A percentile compares a stretch with the other conserved stretches of the same genome.
These are phyloP conservation scores for Megastigmus dorsalis DNA, from an alignment of 2,888 invertebrate genomes.

Conservation along the genomic window DNA sequence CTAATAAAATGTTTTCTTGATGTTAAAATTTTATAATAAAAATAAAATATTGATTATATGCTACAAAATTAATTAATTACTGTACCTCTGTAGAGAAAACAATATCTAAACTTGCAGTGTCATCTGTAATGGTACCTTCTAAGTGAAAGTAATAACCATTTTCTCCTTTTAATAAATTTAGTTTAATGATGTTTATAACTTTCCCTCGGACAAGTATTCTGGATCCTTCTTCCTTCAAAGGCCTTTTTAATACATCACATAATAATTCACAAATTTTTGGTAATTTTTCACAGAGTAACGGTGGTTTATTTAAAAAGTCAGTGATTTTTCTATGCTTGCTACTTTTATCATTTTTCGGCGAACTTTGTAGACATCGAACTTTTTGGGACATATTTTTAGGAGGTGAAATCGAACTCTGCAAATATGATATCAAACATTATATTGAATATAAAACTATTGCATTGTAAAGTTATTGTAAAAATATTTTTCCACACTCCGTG, in stretches of 20 bases:
- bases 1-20: slow-evolving; percentile 56
- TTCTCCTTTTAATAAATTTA: slow-evolving; percentile 72
- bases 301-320: slow-evolving; percentile 57
- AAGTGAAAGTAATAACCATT: slow-evolving; percentile 77
- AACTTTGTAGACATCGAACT: slow-evolving; percentile 55
- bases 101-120: slow-evolving; percentile 77
- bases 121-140: slow-evolving; percentile 78
- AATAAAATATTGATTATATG: slow-evolving; percentile 4
- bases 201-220: slow-evolving; percentile 76
- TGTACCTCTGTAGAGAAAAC: slow-evolving; percentile 77
- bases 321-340: slow-evolving; percentile 56
- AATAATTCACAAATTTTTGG: slow-evolving; percentile 62
- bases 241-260: slow-evolving; percentile 59
- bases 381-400: slow-evolving; percentile 52
- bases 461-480: neutral
- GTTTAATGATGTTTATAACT: slow-evolving; percentile 77
- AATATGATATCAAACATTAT: slow-evolving; percentile 16
- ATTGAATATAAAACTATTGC: neutral
- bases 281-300: slow-evolving; percentile 18
- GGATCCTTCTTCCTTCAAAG: slow-evolving; percentile 38
- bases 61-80: slow-evolving; percentile 17
- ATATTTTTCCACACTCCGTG: no score
- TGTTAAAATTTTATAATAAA: slow-evolving; percentile 11
- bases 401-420: slow-evolving; percentile 56
- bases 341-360: slow-evolving; percentile 41